These are phyloP conservation scores for Brachionus angularis DNA, from an alignment of 1,140 invertebrate genomes.

Conservation along the genomic window DNA sequence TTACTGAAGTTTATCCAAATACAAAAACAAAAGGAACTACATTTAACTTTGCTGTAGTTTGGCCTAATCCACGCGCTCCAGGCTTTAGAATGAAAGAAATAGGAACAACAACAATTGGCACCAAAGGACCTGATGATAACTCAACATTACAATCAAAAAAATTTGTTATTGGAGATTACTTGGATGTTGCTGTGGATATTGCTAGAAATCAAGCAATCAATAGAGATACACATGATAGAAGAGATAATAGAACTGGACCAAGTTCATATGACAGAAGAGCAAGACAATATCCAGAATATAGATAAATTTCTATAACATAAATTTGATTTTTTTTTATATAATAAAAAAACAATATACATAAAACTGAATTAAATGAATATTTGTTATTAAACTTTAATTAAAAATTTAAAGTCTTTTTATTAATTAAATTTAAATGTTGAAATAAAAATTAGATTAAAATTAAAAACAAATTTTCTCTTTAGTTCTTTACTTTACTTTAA, in stretches of 20 bases:
- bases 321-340: neutral
- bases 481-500: no score
- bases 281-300: neutral
- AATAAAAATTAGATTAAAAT: no score
- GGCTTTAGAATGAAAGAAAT: constrained; percentile 86
- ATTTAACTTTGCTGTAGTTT: constrained; percentile 93
- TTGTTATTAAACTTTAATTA: no score
- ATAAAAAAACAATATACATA: no score
- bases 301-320: neutral
- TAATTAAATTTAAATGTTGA: no score
- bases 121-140: constrained; percentile 70
- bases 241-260: neutral
- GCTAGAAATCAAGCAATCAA: neutral
- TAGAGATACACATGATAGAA: constrained; percentile 17
- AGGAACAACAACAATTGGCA: constrained; percentile 83
- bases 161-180: constrained; percentile 75
- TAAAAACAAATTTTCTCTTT: no score
- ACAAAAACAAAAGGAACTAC: constrained; percentile 89
- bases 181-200: constrained; percentile 81
- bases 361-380: neutral
- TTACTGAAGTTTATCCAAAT: constrained; percentile 96
- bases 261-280: constrained; percentile 7
- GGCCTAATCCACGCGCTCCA: constrained; percentile 74
- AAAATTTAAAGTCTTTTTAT: no score
- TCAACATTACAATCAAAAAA: constrained; percentile 56